Conservation (phyloP, 2,888 invertebrate species). For the Drosophila flavopinicola region DNA sequence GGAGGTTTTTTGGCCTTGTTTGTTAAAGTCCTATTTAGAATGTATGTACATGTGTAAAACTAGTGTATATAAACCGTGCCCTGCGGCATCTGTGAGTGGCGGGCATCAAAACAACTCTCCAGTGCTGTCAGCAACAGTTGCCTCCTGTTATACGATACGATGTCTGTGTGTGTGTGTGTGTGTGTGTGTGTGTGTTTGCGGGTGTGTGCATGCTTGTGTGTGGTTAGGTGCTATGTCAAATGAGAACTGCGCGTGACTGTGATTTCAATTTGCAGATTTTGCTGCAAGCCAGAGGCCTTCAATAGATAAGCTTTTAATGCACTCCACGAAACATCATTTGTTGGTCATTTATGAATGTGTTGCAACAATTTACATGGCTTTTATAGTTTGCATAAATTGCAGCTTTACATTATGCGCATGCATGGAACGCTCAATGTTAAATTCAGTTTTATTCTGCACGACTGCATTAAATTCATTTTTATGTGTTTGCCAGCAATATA, state of each 20-base stretch:
- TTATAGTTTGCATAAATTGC: neutral
- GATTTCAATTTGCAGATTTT: constrained; percentile 61
- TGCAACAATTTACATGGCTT: neutral
- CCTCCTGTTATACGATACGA: constrained; percentile 39
- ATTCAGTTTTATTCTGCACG: constrained; percentile 48
- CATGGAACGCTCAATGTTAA: constrained; percentile 16
- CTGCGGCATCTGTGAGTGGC: constrained; percentile 50
- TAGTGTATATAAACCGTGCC: constrained; percentile 5
- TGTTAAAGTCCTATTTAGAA: constrained; percentile 20
- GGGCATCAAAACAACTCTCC: constrained; percentile 47
- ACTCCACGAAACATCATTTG: constrained; percentile 22
- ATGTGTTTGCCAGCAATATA: constrained; percentile 10
- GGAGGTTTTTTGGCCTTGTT: constrained; percentile 35
- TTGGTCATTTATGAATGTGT: constrained; percentile 33
- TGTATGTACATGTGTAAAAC: constrained; percentile 6
- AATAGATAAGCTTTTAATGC: constrained; percentile 36
- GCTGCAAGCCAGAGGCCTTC: constrained; percentile 15
- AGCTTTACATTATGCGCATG: neutral
- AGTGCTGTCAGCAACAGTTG: constrained; percentile 73
- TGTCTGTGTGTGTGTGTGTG: constrained; percentile 32
- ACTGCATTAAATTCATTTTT: constrained; percentile 42
- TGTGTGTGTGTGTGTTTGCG: constrained; percentile 1
- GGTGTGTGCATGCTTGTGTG: constrained; percentile 1
- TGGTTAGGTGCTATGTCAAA: constrained; percentile 30
- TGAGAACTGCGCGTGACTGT: constrained; percentile 57